Conservation (phyloP, 2,888 invertebrate species). For the Masnerella sp. region DNA sequence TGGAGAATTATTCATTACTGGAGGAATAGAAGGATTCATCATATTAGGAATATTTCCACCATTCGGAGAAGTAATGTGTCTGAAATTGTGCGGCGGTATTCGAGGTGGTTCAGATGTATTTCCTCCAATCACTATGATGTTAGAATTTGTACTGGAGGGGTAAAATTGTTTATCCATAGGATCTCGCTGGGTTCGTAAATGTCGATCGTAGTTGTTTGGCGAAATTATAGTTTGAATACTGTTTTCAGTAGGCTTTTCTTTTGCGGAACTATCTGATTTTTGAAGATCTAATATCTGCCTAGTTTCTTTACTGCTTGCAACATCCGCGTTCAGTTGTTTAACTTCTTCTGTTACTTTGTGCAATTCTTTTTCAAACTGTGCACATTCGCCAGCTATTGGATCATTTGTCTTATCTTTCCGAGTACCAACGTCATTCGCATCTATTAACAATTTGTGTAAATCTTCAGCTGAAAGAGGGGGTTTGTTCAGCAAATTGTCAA, state of each 20-base stretch:
- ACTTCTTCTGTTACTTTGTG: conserved; percentile 32
- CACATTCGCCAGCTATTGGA: conserved; percentile 6
- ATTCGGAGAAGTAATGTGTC: conserved; percentile 55
- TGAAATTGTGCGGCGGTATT: conserved; percentile 6
- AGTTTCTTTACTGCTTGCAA: conserved; percentile 1
- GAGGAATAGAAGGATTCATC: conserved; percentile 10
- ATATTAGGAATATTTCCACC: not conserved
- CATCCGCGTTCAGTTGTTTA: conserved; percentile 16
- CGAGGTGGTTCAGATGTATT: conserved; percentile 12
- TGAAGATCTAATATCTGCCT: not conserved
- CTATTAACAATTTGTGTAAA: conserved; percentile 70
- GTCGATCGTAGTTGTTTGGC: conserved; percentile 23
- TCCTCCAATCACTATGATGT: conserved; percentile 27
- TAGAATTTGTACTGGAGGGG: conserved; percentile 5
- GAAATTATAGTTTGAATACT: conserved; percentile 31
- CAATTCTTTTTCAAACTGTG: conserved; percentile 26
- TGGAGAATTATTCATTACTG: conserved; percentile 19
- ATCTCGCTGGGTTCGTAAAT: conserved; percentile 7
- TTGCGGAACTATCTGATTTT: not conserved
- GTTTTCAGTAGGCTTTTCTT: not conserved
- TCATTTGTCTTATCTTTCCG: conserved; percentile 13
- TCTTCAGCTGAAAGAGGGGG: conserved; percentile 74
- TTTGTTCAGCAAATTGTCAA: conserved; percentile 62
- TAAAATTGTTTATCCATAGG: no score
- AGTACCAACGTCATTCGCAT: conserved; percentile 61